phyloP scores from a whole-genome alignment of 1,140 invertebrate species.

The Drusus annulatus region DNA sequence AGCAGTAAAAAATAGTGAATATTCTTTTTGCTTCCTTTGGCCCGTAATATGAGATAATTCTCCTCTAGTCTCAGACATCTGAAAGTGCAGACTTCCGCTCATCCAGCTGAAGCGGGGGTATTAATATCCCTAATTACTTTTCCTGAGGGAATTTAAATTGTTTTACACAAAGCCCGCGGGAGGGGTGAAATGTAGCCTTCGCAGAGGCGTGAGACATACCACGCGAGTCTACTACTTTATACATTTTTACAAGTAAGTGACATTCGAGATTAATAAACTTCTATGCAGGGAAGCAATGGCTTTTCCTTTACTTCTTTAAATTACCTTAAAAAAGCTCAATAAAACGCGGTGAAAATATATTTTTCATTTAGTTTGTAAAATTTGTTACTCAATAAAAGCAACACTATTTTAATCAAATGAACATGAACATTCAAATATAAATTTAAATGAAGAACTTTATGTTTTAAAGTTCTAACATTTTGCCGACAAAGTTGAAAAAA shows the following conservation, averaged over 20 bases:
- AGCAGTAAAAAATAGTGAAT: neutral
- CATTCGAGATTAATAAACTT: conserved; percentile 35
- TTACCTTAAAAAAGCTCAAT: no score
- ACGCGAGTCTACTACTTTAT: conserved; percentile 11
- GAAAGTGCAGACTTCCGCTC: conserved; percentile 42
- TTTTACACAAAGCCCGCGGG: conserved; percentile 56
- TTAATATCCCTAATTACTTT: conserved; percentile 61
- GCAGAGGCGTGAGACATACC: conserved; percentile 45
- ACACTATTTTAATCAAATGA: no score
- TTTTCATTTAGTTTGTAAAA: no score
- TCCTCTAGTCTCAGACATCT: conserved; percentile 35
- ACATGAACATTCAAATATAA: no score
- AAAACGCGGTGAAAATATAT: no score
- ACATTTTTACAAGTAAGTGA: conserved; percentile 39
- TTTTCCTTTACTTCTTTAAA: no score
- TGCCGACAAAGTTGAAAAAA: no score
- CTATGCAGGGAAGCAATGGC: neutral
- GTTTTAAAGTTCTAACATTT: no score
- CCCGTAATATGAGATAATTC: conserved; percentile 30
- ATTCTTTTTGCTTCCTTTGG: conserved; percentile 1
- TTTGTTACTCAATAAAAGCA: no score
- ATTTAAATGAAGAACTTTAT: no score
- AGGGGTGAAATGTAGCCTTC: conserved; percentile 43
- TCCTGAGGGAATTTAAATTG: conserved; percentile 60
- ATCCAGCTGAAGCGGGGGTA: conserved; percentile 52